Evolutionary conservation across 2,113 vertebrate species (phyloP).

Genomic region (Syrrhaptes paradoxus): DNA sequence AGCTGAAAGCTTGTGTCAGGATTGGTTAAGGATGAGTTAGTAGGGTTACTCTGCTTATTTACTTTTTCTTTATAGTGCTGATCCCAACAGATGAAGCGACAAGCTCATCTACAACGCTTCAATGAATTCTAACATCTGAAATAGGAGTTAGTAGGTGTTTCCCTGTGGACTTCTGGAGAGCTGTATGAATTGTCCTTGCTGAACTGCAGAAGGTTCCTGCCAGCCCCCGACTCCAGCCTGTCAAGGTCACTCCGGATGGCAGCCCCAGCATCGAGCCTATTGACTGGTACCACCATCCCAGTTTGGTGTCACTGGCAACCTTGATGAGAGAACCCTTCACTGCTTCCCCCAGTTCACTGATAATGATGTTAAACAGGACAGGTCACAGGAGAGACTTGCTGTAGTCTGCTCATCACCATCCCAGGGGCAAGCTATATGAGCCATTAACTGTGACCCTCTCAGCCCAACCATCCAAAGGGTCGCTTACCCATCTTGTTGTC

Average conservation of each 20-base stretch:
- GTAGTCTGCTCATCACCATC: rapidly evolving
- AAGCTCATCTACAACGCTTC: neutral
- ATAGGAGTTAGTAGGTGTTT: neutral
- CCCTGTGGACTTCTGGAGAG: neutral
- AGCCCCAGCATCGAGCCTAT: neutral
- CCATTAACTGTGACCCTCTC: rapidly evolving
- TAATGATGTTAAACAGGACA: neutral
- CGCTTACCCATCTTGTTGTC: neutral
- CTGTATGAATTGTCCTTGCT: neutral
- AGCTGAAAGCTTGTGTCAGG: neutral
- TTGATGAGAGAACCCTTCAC: neutral
- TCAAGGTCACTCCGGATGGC: neutral
- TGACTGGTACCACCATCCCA: neutral
- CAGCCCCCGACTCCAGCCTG: rapidly evolving
- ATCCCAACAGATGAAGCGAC: neutral
- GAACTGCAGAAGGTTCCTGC: neutral
- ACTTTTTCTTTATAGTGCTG: neutral
- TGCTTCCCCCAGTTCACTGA: neutral
- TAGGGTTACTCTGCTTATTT: neutral
- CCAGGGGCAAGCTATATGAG: neutral
- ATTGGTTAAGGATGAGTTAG: neutral
- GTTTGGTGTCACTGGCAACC: neutral
- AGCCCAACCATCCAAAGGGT: neutral
- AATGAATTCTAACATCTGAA: neutral
- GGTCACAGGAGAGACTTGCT: neutral